These are phyloP conservation scores for Gallinago undulata DNA, from an alignment of 2,113 vertebrate species.

Conservation along the genomic window DNA sequence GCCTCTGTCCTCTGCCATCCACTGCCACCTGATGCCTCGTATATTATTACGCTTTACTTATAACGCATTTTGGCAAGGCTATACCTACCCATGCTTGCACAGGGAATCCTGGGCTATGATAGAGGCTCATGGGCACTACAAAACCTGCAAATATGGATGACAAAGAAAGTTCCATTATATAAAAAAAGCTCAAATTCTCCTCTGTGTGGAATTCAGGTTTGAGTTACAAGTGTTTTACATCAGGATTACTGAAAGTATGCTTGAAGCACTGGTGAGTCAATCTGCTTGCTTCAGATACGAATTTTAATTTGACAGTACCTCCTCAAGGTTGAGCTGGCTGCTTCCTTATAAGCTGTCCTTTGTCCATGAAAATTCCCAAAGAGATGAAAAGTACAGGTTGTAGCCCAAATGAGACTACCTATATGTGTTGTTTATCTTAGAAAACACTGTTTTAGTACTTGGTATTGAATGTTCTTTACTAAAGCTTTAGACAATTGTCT, in stretches of 20 bases:
- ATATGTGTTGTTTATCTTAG: background rate
- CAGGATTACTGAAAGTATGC: background rate
- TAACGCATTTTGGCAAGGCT: background rate
- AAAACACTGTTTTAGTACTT: background rate
- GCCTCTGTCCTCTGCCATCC: background rate
- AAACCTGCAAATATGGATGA: background rate
- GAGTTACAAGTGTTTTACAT: background rate
- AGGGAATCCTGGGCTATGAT: background rate
- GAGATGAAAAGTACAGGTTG: background rate
- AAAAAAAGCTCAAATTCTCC: background rate
- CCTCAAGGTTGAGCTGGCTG: background rate
- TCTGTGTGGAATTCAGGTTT: background rate
- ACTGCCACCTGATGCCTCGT: background rate
- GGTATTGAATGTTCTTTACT: conserved; percentile 3
- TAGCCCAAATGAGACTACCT: background rate
- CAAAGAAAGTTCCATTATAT: background rate
- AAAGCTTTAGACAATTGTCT: background rate
- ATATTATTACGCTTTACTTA: background rate
- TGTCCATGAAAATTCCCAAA: background rate
- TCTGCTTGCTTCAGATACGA: background rate
- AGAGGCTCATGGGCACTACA: background rate
- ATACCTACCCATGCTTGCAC: background rate
- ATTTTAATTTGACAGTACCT: conserved; percentile 4
- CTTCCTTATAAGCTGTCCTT: background rate
- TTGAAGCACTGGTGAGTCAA: background rate